Base-by-base conservation (phyloP, 2,888 invertebrate genomes). In the Brachylomia viminalis region DNA sequence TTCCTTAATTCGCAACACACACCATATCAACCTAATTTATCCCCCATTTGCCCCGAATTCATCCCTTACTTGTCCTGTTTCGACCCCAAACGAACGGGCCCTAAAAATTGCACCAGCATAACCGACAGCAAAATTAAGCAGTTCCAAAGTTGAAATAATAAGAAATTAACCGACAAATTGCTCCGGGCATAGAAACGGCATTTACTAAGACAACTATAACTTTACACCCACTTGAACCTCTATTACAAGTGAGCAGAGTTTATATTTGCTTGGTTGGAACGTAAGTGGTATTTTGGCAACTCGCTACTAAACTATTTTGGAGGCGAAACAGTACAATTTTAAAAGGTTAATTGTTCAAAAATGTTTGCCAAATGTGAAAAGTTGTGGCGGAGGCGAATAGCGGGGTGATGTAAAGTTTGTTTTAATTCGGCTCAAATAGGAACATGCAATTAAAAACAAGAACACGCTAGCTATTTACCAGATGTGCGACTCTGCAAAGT, bases 301-400 rank as follows among this genome's bases (percentile, higher is more conserved):
- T 30, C 27, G 75, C 75, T 76, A 75, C 42, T 85, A 87, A 84
- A 83, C 85, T 84, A 87, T 86, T 80, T 88, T 80, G 70, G 58
- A 67, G 72, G 68, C 73, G 77, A 84, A 85, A 78, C 85, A 81
- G 88, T 79, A 81, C 85, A 87, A 88, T 89, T 91, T 91, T 90
- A 88, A 91, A 90, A 90, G 91, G 90, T 91, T 91, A 91, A 92
- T 93, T 90, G 90, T 87, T 73, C 88, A 91, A 92, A 92, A 90
- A 91, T 90, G 89, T 88, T 90, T 90, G 91, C 90, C 90, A 91
- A 91, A 91, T 92, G 92, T 90, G 88, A 82, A 88, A 92, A 92
- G 90, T 93, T 92, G 84, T 62, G 75, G 83, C 72, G 80, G 87
- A 89, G 89, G 89, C 87, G 76, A 75, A 88, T 85, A 82, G 81